These are phyloP conservation scores for Hydrophis major DNA, from an alignment of 2,797 vertebrate species.

Conservation along the genomic window DNA sequence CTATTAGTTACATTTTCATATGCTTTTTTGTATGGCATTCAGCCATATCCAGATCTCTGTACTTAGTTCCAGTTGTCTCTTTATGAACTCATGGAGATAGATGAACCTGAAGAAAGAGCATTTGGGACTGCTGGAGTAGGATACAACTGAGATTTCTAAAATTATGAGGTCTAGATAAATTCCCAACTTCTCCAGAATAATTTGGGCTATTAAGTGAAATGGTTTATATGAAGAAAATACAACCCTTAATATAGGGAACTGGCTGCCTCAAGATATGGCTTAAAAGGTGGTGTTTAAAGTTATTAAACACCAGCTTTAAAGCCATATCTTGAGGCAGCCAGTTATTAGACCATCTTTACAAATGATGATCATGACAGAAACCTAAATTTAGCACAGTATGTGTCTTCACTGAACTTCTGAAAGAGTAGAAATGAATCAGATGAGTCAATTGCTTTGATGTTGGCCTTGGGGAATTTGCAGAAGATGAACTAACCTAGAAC, in stretches of 20 bases:
- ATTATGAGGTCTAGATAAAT: neutral
- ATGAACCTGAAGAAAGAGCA: neutral
- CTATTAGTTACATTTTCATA: neutral
- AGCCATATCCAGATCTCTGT: neutral
- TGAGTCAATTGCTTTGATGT: neutral
- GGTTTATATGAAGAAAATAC: neutral
- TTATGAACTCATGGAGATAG: neutral
- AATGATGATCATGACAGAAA: neutral
- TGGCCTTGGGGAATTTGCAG: neutral
- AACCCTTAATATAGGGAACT: neutral
- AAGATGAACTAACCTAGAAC: neutral
- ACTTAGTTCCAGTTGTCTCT: neutral
- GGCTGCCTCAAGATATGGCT: neutral
- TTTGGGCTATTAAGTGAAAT: neutral
- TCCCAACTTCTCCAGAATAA: neutral
- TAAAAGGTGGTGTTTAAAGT: neutral
- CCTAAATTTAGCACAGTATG: neutral
- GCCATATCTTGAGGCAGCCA: neutral
- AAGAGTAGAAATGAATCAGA: neutral
- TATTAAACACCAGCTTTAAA: neutral
- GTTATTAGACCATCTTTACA: neutral
- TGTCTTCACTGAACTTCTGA: neutral
- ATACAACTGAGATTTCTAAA: neutral
- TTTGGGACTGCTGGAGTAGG: neutral
- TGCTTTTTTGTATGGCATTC: neutral